Evolutionary conservation across 2,113 vertebrate genomes (phyloP), one percentile per base, ranked within the genome.

Genomic region (Sorex araneus): DNA sequence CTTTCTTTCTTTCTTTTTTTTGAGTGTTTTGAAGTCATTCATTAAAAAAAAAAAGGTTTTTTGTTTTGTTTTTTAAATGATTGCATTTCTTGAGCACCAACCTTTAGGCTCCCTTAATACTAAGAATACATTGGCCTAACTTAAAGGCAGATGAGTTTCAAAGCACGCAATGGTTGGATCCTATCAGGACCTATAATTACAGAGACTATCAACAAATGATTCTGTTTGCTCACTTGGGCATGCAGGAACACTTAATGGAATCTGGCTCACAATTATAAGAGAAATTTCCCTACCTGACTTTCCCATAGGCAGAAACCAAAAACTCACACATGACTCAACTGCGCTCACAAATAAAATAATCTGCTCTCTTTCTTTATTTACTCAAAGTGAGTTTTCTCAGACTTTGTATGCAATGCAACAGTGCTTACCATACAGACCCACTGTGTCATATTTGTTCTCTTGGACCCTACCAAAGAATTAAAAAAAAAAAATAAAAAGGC

Each of bases 231-330:
- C 94, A 97, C 97, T 97, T 95, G 96, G 94, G 89, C 90, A 78
- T 89, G 77, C 92, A 94, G 88, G 94, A 96, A 97, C 82, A 82
- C 93, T 87, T 95, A 94, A 97, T 96, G 97, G 95, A 97, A 96
- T 97, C 95, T 96, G 97, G 96, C 97, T 70, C 50, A 4, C n/a
- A 6, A 36, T 1, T 40, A 40, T 30, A 34, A 92, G 71, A 95
- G 94, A 95, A 96, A 94, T 93, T 97, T 93, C 67, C 93, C 91
- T 86, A 73, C 97, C 96, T 96, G 92, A 92, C 92, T 93, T 97
- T 97, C 94, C 95, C 95, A 96, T 95, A 87, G 75, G 82, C 89
- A 91, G 94, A 95, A 97, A 97, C 96, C 97, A 97, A 97, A 97
- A 95, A 71, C 75, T 87, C 90, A 96, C 89, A 88, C 95, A 92